A percentile compares a stretch with the other conserved stretches of the same genome.
Evolutionary conservation across 1,140 invertebrate species (phyloP).

Genomic region (Pogonognathellus flavescens): DNA sequence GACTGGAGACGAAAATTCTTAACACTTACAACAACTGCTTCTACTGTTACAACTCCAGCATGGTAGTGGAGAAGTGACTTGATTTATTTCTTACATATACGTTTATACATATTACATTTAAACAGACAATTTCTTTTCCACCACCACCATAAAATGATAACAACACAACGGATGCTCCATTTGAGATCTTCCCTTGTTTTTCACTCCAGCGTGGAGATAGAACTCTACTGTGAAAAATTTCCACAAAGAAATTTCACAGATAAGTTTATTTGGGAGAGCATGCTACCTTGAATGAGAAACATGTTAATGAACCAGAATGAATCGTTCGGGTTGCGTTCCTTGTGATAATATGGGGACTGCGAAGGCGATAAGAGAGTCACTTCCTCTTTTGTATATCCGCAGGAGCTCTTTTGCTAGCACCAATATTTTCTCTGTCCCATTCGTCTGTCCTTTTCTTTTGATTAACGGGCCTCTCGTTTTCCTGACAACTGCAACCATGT

Average conservation of each 20-base stretch:
- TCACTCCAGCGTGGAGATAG: too few relatives aligned
- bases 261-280: too few relatives aligned
- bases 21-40: too few relatives aligned
- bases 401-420: constrained; percentile 2
- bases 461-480: constrained; percentile 8
- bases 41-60: too few relatives aligned
- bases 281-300: too few relatives aligned
- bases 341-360: not conserved
- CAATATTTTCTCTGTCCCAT: constrained; percentile 10
- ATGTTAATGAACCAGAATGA: too few relatives aligned
- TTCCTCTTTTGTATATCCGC: constrained; percentile 8
- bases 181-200: too few relatives aligned
- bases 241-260: too few relatives aligned
- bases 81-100: constrained; percentile 6
- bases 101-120: constrained; percentile 13
- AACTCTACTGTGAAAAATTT: too few relatives aligned
- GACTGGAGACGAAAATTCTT: too few relatives aligned
- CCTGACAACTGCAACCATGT: constrained; percentile 7
- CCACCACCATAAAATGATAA: not conserved
- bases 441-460: not conserved
- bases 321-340: not conserved
- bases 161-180: not conserved
- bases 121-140: not conserved
- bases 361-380: not conserved
- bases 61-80: not conserved